A percentile compares a stretch with the other conserved stretches of the same genome.
phyloP scores from a whole-genome alignment of 2,113 vertebrate species.

The Dasyprocta punctata region DNA sequence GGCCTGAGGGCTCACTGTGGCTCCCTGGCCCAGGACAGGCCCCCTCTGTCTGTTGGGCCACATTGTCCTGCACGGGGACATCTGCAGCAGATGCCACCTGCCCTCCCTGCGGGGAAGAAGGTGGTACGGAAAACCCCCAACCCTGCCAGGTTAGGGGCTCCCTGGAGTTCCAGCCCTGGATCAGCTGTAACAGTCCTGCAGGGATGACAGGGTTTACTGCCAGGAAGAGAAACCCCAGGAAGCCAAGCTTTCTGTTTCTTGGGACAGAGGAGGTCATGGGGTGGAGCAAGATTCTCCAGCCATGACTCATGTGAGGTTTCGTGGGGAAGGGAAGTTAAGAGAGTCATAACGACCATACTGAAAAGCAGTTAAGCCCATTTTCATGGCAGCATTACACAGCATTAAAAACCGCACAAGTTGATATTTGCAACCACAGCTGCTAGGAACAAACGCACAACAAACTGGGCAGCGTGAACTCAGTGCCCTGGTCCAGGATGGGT shows the following conservation, averaged over 20 bases:
- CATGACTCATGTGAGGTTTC: constrained; percentile 69
- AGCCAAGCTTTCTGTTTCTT: constrained; percentile 50
- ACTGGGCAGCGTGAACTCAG: neutral
- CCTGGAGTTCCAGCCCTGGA: constrained; percentile 33
- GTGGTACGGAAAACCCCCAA: neutral
- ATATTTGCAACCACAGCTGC: neutral
- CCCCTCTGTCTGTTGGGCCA: neutral
- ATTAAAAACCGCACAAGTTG: constrained; percentile 20
- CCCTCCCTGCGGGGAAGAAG: neutral
- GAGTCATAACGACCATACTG: constrained; percentile 37
- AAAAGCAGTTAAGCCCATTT: constrained; percentile 72
- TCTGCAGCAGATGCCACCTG: neutral
- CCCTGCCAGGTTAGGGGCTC: constrained; percentile 40
- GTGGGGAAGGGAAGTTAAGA: constrained; percentile 52
- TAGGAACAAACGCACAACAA: neutral
- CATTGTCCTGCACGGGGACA: neutral
- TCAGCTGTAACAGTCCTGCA: constrained; percentile 50
- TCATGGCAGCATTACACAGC: constrained; percentile 12
- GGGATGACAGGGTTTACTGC: constrained; percentile 62
- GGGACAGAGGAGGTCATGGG: constrained; percentile 5
- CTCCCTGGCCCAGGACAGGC: neutral
- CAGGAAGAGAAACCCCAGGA: constrained; percentile 78
- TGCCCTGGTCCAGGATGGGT: neutral
- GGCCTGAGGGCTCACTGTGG: neutral
- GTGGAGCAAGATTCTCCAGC: constrained; percentile 63